A percentile compares a stretch with the other conserved stretches of the same genome.
Conservation (phyloP, 2,888 invertebrate species). For the Muscina levida region DNA sequence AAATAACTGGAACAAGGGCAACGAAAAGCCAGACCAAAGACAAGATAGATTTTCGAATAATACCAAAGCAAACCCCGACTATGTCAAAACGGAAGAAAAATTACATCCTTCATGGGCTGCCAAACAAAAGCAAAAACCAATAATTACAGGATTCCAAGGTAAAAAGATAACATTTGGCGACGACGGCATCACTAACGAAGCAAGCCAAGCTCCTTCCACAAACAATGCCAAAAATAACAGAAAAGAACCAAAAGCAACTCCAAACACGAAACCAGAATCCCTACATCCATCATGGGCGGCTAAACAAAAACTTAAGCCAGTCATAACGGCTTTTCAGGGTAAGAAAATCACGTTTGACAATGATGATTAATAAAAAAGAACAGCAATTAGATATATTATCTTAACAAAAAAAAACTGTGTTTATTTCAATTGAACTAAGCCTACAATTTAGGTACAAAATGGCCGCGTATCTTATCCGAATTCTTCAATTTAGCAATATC, state of each 20-base stretch:
- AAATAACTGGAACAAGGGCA: constrained; percentile 7
- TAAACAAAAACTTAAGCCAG: constrained; percentile 76
- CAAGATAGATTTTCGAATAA: background rate
- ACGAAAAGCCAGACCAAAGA: constrained; percentile 1
- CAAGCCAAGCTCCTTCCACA: background rate
- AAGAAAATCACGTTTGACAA: constrained; percentile 77
- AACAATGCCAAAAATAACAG: background rate
- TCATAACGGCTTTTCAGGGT: constrained; percentile 76
- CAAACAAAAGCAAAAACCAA: constrained; percentile 74
- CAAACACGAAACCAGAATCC: background rate
- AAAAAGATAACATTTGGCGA: constrained; percentile 76
- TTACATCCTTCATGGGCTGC: constrained; percentile 78
- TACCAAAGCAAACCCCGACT: background rate
- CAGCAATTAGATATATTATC: constrained; percentile 26
- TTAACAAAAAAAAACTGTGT: constrained; percentile 48
- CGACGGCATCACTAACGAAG: constrained; percentile 53
- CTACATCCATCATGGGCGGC: constrained; percentile 79
- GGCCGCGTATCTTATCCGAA: constrained; percentile 83
- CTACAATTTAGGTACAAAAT: constrained; percentile 81
- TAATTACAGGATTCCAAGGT: constrained; percentile 73
- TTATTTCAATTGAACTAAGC: constrained; percentile 65
- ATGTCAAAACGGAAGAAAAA: constrained; percentile 35
- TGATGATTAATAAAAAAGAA: constrained; percentile 65
- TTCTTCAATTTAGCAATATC: constrained; percentile 85
- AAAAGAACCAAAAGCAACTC: background rate